Evolutionary conservation across 2,797 vertebrate genomes (phyloP).

Genomic region (Cheirogaleus major): DNA sequence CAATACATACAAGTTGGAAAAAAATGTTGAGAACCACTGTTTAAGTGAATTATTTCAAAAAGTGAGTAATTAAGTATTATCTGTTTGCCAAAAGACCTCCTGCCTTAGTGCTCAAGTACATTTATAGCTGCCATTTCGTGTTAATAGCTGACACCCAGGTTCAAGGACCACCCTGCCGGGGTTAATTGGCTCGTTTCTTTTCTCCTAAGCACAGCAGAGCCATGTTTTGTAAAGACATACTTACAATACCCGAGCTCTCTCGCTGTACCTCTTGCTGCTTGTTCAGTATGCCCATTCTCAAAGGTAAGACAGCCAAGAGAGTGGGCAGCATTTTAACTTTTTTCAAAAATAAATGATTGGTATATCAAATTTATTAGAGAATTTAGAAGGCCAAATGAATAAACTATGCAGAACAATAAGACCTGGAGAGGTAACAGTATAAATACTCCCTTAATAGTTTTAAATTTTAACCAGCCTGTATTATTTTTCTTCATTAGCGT

Average conservation of each 20-base stretch:
- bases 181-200: background rate
- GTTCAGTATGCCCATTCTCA: background rate
- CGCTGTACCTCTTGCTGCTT: background rate
- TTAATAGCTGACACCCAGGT: background rate
- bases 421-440: background rate
- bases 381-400: background rate
- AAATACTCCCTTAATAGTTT: background rate
- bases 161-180: background rate
- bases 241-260: background rate
- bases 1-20: background rate
- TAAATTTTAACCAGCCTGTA: constrained; percentile 36
- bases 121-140: background rate
- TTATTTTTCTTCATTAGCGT: constrained; percentile 84
- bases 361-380: background rate
- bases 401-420: background rate
- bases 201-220: background rate
- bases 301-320: background rate
- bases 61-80: background rate
- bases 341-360: background rate
- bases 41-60: constrained; percentile 3
- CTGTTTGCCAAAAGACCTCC: background rate
- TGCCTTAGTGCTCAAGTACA: background rate
- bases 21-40: background rate
- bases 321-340: background rate
- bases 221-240: background rate